Conservation (phyloP, 2,888 invertebrate genomes). For the Callimorpha dominula region DNA sequence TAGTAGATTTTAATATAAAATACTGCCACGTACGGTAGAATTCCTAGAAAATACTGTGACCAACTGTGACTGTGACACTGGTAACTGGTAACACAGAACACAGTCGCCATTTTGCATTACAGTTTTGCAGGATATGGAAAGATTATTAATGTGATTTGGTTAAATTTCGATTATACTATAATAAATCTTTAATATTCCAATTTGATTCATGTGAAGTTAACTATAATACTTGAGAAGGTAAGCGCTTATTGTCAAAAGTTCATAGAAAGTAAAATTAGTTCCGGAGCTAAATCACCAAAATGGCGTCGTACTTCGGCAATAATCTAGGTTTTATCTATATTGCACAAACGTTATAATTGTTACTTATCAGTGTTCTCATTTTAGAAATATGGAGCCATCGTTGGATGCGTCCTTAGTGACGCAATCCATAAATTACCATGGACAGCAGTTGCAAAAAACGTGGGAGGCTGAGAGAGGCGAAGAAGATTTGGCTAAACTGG, state of each 20-base stretch:
- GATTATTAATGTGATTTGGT: background rate
- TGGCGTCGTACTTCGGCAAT: slow-evolving; percentile 42
- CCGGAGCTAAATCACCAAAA: slow-evolving; percentile 37
- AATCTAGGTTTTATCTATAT: slow-evolving; percentile 35
- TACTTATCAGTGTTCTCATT: slow-evolving; percentile 26
- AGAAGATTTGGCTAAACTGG: slow-evolving; percentile 89
- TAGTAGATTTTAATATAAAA: too few species aligned
- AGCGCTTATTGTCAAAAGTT: background rate
- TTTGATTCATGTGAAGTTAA: background rate
- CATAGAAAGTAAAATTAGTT: slow-evolving; percentile 3
- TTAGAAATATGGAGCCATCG: slow-evolving; percentile 73
- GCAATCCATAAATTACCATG: slow-evolving; percentile 93
- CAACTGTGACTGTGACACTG: too few species aligned
- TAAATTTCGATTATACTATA: background rate
- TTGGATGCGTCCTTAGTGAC: slow-evolving; percentile 87
- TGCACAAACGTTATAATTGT: background rate
- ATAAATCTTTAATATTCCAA: background rate
- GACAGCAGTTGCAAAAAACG: slow-evolving; percentile 94
- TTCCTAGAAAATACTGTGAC: too few species aligned
- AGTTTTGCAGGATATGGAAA: background rate
- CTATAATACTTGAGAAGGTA: slow-evolving; percentile 6
- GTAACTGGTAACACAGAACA: background rate
- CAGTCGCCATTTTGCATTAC: background rate
- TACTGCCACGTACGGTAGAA: too few species aligned
- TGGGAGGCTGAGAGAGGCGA: slow-evolving; percentile 95